These are phyloP conservation scores for Tenthredo scrophulariae DNA, from an alignment of 2,888 invertebrate species.

Conservation along the genomic window DNA sequence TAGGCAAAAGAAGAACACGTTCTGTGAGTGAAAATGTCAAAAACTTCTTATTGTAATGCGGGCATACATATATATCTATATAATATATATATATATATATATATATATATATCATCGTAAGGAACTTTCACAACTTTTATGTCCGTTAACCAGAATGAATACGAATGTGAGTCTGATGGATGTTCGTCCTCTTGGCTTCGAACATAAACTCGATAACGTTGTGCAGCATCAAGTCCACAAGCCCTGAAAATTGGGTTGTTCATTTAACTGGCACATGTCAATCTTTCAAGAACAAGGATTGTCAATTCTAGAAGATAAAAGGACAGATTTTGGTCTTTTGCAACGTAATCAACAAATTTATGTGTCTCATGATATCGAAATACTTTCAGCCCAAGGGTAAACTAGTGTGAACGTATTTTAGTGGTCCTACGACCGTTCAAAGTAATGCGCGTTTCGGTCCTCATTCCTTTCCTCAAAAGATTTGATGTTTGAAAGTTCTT, in stretches of 20 bases:
- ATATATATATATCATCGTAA: background rate
- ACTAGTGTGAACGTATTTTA: background rate
- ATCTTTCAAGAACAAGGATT: background rate
- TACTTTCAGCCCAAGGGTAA: background rate
- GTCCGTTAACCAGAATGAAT: background rate
- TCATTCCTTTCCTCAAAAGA: background rate
- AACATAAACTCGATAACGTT: background rate
- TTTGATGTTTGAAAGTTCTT: background rate
- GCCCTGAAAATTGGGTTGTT: background rate
- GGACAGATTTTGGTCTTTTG: background rate
- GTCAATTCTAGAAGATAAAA: background rate
- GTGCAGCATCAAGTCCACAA: background rate
- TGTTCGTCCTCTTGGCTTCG: background rate
- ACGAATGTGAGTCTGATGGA: conserved; percentile 11
- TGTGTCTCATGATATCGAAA: background rate
- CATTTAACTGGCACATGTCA: background rate
- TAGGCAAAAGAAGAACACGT: background rate
- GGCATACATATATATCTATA: background rate
- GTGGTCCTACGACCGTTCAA: background rate
- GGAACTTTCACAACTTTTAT: background rate
- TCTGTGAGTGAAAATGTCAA: background rate
- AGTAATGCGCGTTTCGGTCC: background rate
- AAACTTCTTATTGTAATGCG: conserved; percentile 6
- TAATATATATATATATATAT: background rate
- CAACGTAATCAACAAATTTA: background rate